These are phyloP conservation scores for Motacilla alba DNA, from an alignment of 2,113 vertebrate genomes.

Conservation along the genomic window DNA sequence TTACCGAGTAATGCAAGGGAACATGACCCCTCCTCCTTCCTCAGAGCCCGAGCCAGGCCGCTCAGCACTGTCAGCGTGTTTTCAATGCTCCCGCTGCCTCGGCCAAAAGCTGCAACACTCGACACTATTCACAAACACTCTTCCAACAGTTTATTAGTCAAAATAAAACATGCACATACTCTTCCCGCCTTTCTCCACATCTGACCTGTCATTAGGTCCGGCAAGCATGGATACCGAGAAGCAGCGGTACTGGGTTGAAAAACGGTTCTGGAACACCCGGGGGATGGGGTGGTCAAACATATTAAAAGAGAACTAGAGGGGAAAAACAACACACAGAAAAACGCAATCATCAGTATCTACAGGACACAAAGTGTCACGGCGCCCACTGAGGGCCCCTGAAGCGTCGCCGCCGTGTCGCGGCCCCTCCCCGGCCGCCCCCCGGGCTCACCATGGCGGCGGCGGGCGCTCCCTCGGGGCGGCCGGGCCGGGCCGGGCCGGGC, in stretches of 20 bases:
- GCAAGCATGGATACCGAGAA: slow-evolving; percentile 98
- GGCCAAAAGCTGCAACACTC: background rate
- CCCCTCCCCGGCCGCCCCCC: background rate
- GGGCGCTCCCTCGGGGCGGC: background rate
- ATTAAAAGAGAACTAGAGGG: slow-evolving; percentile 89
- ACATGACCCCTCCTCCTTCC: background rate
- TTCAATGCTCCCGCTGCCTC: background rate
- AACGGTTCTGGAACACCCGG: slow-evolving; percentile 94
- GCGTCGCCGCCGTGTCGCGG: background rate
- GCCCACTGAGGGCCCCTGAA: background rate
- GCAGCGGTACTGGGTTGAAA: slow-evolving; percentile 97
- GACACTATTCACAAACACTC: background rate
- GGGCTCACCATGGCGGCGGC: background rate
- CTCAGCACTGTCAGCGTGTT: background rate
- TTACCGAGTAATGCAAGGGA: fast-evolving
- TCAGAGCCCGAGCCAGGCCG: background rate
- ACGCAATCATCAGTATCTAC: no score
- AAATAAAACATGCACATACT: slow-evolving; percentile 81
- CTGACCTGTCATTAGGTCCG: slow-evolving; percentile 96
- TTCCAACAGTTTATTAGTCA: slow-evolving; percentile 42
- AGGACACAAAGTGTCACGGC: background rate
- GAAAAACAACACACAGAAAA: background rate
- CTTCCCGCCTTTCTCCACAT: slow-evolving; percentile 99
- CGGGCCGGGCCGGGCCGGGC: background rate
- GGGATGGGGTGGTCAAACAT: slow-evolving; percentile 94